Percentiles rank a stretch among this genome's conserved stretches.
Conservation (phyloP, 2,888 invertebrate genomes). For the Tryphoninae sp. region DNA sequence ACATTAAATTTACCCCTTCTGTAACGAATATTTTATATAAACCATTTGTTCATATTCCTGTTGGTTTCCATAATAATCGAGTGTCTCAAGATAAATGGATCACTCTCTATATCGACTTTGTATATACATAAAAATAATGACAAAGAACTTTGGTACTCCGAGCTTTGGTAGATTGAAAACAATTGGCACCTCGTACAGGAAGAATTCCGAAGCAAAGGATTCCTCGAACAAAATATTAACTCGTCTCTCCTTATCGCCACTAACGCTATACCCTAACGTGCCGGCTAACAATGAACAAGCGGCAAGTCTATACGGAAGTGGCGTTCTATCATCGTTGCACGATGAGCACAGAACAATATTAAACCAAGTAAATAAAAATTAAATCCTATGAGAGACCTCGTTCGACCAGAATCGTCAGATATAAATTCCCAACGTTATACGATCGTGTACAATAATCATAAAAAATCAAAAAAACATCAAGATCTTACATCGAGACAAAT, state of each 20-base stretch:
- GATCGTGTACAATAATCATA: no score
- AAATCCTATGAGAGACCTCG: background rate
- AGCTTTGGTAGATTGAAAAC: conserved; percentile 3
- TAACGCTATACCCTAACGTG: conserved; percentile 30
- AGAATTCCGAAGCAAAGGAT: conserved; percentile 8
- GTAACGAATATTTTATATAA: no score
- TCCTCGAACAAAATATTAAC: background rate
- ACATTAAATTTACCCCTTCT: no score
- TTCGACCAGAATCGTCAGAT: background rate
- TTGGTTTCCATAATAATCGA: no score
- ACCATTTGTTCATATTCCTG: no score
- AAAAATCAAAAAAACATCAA: no score
- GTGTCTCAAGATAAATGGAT: no score
- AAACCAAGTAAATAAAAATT: conserved; percentile 8
- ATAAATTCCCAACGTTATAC: no score
- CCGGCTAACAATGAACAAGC: conserved; percentile 52
- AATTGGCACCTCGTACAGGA: conserved; percentile 21
- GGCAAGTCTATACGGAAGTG: conserved; percentile 50
- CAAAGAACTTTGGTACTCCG: conserved; percentile 12
- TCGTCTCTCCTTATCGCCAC: conserved; percentile 22
- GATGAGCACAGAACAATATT: conserved; percentile 1
- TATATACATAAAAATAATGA: conserved; percentile 6
- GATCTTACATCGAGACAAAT: no score
- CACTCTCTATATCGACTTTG: background rate
- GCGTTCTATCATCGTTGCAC: conserved; percentile 14